These are phyloP conservation scores for Peromyscus eremicus DNA, from an alignment of 2,797 vertebrate species.

Conservation along the genomic window DNA sequence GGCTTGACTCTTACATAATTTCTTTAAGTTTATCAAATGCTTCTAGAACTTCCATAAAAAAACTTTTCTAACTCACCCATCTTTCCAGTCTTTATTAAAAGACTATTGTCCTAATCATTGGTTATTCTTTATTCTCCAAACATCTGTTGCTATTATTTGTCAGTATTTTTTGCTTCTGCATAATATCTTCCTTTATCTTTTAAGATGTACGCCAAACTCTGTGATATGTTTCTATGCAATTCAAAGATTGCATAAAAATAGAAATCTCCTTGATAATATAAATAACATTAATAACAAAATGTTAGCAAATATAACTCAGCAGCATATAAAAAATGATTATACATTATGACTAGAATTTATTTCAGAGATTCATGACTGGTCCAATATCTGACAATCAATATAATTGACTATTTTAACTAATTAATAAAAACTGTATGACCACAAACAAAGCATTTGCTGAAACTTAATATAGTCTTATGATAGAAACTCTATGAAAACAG, in stretches of 20 bases:
- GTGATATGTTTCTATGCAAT: neutral
- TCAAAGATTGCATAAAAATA: neutral
- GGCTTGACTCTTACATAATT: neutral
- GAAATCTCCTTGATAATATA: neutral
- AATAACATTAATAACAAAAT: neutral
- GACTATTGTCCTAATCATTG: neutral
- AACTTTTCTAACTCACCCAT: neutral
- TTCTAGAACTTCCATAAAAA: neutral
- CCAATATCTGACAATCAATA: neutral
- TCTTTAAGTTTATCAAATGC: no score
- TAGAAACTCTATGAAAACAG: neutral
- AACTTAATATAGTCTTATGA: neutral
- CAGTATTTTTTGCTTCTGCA: neutral
- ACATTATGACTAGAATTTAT: neutral
- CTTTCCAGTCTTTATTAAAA: neutral
- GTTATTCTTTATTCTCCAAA: neutral
- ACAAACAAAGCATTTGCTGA: neutral
- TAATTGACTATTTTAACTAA: neutral
- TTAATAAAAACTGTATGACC: neutral
- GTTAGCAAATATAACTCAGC: neutral
- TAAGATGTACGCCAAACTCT: neutral
- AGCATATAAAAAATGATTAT: neutral
- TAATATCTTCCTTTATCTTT: neutral
- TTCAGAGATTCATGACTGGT: neutral
- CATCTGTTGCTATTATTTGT: neutral